Evolutionary conservation across 2,888 invertebrate species (phyloP).

Genomic region (Diaprepes abbreviatus): DNA sequence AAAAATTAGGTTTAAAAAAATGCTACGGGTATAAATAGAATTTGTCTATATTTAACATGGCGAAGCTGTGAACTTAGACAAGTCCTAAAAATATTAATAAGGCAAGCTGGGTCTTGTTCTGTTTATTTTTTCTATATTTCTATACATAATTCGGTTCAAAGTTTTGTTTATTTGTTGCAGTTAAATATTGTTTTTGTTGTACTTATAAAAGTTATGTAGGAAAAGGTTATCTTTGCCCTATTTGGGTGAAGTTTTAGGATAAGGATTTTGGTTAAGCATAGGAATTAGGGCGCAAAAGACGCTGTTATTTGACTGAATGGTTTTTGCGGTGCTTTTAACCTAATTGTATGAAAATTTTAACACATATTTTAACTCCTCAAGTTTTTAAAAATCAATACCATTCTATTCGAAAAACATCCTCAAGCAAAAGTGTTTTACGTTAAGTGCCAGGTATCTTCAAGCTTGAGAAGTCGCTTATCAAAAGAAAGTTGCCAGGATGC

Average conservation of each 20-base stretch:
- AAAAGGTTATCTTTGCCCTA: constrained; percentile 36
- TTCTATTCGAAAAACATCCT: too few relatives aligned
- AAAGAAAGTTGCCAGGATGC: too few relatives aligned
- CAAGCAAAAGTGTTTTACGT: too few relatives aligned
- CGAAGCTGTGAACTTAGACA: constrained; percentile 3
- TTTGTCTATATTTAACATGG: constrained; percentile 10
- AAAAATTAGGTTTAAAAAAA: constrained; percentile 21
- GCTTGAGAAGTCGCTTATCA: too few relatives aligned
- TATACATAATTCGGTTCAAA: constrained; percentile 30
- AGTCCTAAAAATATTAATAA: constrained; percentile 16
- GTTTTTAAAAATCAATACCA: too few relatives aligned
- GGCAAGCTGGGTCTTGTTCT: constrained; percentile 29
- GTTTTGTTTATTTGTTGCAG: constrained; percentile 46
- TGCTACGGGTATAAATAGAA: constrained; percentile 32
- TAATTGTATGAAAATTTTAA: neutral
- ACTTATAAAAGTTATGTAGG: constrained; percentile 41
- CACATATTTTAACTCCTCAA: too few relatives aligned
- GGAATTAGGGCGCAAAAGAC: neutral
- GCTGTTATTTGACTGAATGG: neutral
- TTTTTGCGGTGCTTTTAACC: neutral
- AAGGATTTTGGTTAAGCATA: constrained; percentile 30
- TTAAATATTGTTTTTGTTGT: constrained; percentile 43
- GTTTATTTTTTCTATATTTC: constrained; percentile 38
- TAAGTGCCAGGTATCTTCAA: too few relatives aligned
- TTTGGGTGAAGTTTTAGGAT: constrained; percentile 23